These are phyloP conservation scores for Corbicula japonica DNA, from an alignment of 2,888 invertebrate species.

Conservation along the genomic window DNA sequence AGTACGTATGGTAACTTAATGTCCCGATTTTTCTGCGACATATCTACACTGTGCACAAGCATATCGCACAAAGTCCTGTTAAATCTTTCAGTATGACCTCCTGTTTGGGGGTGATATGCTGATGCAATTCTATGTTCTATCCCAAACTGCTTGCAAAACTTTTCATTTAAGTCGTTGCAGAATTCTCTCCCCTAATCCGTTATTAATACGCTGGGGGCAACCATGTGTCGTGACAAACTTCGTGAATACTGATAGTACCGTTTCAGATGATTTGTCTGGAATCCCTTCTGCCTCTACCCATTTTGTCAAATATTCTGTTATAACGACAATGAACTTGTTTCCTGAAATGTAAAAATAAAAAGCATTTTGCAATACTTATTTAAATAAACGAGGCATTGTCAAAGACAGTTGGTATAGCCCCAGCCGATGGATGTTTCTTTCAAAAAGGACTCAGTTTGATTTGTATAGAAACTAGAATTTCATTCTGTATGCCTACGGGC, in stretches of 20 bases:
- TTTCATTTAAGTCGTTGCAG: constrained; percentile 50
- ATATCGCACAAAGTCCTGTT: constrained; percentile 44
- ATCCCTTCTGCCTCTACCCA: constrained; percentile 53
- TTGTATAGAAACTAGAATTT: no score
- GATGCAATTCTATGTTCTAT: constrained; percentile 47
- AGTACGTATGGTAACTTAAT: constrained; percentile 39
- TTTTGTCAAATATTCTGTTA: constrained; percentile 55
- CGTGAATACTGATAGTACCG: constrained; percentile 33
- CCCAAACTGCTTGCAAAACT: constrained; percentile 35
- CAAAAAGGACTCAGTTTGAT: no score
- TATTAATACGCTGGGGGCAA: constrained; percentile 38
- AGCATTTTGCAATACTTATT: constrained; percentile 14
- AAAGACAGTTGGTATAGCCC: no score
- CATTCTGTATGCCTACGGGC: no score
- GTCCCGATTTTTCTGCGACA: constrained; percentile 38
- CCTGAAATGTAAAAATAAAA: constrained; percentile 25
- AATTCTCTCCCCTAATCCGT: constrained; percentile 56
- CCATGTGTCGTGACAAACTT: constrained; percentile 44
- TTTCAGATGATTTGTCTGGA: constrained; percentile 44
- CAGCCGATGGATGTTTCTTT: no score
- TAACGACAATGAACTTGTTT: constrained; percentile 34
- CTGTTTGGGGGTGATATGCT: constrained; percentile 49
- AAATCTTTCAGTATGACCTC: constrained; percentile 50
- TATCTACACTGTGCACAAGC: constrained; percentile 39
- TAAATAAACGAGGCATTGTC: constrained; percentile 2